Evolutionary conservation across 2,888 invertebrate genomes (phyloP).

Genomic region (Psylliodes chrysocephalus): DNA sequence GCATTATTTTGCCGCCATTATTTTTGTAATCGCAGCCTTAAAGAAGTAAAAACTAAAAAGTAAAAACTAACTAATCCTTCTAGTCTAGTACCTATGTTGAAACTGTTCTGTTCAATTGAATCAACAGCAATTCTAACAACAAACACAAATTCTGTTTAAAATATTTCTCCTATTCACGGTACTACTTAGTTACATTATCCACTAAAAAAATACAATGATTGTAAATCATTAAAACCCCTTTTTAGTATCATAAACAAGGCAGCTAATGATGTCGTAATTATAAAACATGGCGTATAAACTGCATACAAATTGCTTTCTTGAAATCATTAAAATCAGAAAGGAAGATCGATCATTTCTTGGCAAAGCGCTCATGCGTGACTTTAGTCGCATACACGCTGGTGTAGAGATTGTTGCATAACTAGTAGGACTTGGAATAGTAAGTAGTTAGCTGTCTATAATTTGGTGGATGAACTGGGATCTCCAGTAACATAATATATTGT

Average conservation of each 20-base stretch:
- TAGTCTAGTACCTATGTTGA: no score
- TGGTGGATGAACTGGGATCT: slow-evolving; percentile 2
- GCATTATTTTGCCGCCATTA: no score
- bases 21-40: no score
- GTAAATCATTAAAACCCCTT: not conserved
- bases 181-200: no score
- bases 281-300: not conserved
- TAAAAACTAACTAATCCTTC: no score
- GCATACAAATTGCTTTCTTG: not conserved
- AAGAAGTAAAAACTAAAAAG: no score
- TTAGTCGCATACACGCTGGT: not conserved
- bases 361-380: not conserved
- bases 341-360: not conserved
- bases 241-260: not conserved
- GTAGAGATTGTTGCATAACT: slow-evolving; percentile 17
- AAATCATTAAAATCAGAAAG: not conserved
- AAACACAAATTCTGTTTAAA: no score
- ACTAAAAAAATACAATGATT: no score
- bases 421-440: not conserved
- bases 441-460: not conserved
- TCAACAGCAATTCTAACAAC: no score
- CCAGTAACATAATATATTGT: no score
- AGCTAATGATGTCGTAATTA: slow-evolving; percentile 1
- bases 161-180: no score
- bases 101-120: no score